phyloP scores from a whole-genome alignment of 1,140 invertebrate genomes.

The Periplaneta americana region DNA sequence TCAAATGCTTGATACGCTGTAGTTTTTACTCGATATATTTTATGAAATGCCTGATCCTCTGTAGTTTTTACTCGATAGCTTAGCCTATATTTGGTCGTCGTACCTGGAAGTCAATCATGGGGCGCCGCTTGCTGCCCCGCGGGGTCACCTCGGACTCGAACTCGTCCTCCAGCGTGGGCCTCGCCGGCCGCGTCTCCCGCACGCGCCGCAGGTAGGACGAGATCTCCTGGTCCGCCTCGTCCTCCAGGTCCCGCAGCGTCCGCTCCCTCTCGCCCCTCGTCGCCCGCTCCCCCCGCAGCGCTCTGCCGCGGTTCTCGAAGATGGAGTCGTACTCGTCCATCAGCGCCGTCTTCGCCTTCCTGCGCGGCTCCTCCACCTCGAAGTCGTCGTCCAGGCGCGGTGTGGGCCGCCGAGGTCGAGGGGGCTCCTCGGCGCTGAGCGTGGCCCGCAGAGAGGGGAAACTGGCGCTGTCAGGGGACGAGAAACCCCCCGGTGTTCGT shows the following conservation, averaged over 20 bases:
- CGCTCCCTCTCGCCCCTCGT: too few relatives aligned
- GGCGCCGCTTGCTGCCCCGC: neutral
- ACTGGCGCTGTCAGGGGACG: neutral
- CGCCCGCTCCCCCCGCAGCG: neutral
- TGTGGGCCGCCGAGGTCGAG: neutral
- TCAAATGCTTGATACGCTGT: too few relatives aligned
- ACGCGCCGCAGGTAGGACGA: constrained; percentile 1
- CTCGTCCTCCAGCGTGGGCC: neutral
- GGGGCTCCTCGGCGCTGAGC: constrained; percentile 52
- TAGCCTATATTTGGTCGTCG: too few relatives aligned
- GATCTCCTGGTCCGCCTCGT: constrained; percentile 11
- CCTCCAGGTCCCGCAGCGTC: neutral
- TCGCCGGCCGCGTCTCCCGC: neutral
- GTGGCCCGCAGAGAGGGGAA: constrained; percentile 48
- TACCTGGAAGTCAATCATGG: neutral
- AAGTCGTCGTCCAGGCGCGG: neutral
- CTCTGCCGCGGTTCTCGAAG: constrained; percentile 38
- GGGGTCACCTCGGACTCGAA: neutral
- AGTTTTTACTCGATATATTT: too few relatives aligned
- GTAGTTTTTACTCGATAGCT: too few relatives aligned
- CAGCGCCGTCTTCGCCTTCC: constrained; percentile 24
- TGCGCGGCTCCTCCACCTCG: constrained; percentile 10
- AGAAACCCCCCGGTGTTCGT: constrained; percentile 42
- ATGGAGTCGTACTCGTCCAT: constrained; percentile 37
- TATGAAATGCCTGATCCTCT: too few relatives aligned